phyloP scores from a whole-genome alignment of 2,797 vertebrate genomes.

The Chiloscyllium punctatum region DNA sequence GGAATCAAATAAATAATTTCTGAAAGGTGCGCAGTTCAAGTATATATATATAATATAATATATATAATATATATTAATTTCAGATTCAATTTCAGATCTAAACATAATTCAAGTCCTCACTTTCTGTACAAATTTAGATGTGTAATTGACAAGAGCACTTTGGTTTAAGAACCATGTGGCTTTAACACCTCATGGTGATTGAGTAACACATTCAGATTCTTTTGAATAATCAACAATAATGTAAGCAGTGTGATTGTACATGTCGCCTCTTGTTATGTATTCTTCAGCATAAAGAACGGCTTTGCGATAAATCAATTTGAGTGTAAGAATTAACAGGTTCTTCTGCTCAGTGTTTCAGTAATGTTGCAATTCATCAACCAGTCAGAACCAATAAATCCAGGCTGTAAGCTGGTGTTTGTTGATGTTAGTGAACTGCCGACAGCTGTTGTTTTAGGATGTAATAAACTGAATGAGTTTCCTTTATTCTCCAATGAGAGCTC shows the following conservation, averaged over 20 bases:
- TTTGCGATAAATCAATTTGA: neutral
- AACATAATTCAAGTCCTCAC: neutral
- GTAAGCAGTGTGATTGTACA: neutral
- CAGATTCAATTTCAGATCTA: neutral
- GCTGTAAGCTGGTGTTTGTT: neutral
- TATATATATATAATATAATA: too few species aligned
- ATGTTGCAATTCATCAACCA: neutral
- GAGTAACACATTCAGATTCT: neutral
- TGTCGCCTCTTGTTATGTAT: neutral
- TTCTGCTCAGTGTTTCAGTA: neutral
- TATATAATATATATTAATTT: neutral
- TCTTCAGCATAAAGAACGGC: neutral
- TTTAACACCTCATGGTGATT: neutral
- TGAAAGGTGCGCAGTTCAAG: neutral
- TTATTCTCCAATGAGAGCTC: neutral
- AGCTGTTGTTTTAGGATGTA: neutral
- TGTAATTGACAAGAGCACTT: neutral
- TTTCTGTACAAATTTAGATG: neutral
- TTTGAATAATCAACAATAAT: neutral
- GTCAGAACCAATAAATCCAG: neutral
- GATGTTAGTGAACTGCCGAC: neutral
- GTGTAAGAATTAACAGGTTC: neutral
- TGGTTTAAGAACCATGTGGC: neutral
- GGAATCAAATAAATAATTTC: neutral
- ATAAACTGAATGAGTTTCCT: neutral